Base-by-base conservation (phyloP, 2,888 invertebrate genomes). In the Ferdinandea cuprea region DNA sequence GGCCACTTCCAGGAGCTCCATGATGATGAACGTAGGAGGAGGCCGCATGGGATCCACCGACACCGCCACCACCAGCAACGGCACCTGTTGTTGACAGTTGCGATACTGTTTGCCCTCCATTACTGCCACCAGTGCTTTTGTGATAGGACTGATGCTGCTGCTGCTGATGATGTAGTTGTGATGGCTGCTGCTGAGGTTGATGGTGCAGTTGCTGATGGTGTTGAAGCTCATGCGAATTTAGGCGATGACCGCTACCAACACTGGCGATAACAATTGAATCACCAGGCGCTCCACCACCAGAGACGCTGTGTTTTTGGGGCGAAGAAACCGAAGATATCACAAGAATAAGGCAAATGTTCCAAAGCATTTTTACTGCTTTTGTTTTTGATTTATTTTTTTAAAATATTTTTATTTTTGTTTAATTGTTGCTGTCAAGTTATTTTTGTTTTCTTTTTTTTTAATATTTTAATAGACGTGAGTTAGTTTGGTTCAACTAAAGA, bases 211-310 rank as follows among this genome's bases (percentile, higher is more conserved):
- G 85, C 35, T 86, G 86, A n/a, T 78, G 86, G 56, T 74, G 86
- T 50, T 86, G 86, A 46, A 50, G 28, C 30, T 73, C 77, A 17
- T 68, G 46, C 30, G 85, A 32, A 73, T 73, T 86, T 21, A 74
- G 86, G 54, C 86, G 87, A 85, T 85, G 86, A 11, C 77, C 84
- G 8, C 65, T 61, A 44, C 85, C 80, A 44, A 71, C 58, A 50
- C 85, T 76, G 19, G 85, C 72, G 37, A 85, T 84, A 11, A 86
- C 86, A 56, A 86, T 83, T 32, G 86, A 87, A 66, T 88, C 88
- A 59, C 87, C 86, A 11, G 87, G 86, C 4, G 87, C 87, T 79
- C 87, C 87, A 48, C 86, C 87, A 71, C 88, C 86, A 52, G 85
- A 85, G 42, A 87, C 87, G 73, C 86, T 85, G 68, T 86, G 86